phyloP scores from a whole-genome alignment of 2,797 vertebrate species.

The Fringilla coelebs region DNA sequence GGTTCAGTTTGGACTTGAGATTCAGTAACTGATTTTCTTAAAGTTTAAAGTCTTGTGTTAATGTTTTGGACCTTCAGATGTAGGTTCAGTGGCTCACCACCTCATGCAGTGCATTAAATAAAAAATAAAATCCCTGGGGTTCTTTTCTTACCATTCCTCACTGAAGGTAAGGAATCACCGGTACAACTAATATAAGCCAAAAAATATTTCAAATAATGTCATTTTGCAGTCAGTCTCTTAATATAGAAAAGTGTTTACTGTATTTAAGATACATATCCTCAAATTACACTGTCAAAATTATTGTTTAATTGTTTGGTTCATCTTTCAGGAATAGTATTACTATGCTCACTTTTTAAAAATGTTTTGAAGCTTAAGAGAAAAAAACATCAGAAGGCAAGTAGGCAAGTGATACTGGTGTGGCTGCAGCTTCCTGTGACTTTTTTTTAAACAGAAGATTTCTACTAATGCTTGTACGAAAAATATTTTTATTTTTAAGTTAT shows the following conservation, averaged over 20 bases:
- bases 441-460: background rate
- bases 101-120: background rate
- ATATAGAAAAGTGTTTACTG: background rate
- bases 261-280: background rate
- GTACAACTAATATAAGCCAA: background rate
- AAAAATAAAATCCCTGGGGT: background rate
- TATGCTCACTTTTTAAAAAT: background rate
- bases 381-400: background rate
- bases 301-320: background rate
- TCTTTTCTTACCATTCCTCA: background rate
- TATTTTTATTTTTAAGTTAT: background rate
- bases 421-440: background rate
- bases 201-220: background rate
- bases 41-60: too few species aligned
- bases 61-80: too few species aligned
- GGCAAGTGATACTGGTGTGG: rapidly evolving
- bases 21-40: too few species aligned
- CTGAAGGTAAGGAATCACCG: background rate
- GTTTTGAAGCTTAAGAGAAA: background rate
- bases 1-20: too few species aligned
- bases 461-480: background rate
- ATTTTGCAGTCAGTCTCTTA: background rate
- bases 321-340: background rate
- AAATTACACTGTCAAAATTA: background rate
- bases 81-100: too few species aligned